Evolutionary conservation across 2,797 vertebrate genomes (phyloP).

Genomic region (Chaunax sp.): DNA sequence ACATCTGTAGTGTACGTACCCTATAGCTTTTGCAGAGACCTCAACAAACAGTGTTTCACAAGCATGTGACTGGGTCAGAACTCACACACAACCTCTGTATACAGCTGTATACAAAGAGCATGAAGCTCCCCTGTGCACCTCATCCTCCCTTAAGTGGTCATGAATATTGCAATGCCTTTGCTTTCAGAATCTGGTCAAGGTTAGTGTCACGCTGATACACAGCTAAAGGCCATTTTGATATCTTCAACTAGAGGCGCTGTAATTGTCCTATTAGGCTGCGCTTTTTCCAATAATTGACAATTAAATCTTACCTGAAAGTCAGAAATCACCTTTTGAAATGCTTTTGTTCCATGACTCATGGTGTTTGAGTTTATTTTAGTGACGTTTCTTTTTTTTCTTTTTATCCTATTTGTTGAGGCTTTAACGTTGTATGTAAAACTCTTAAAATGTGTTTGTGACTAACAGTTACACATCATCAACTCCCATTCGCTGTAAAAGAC

Average conservation of each 20-base stretch:
- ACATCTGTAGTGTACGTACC: background rate
- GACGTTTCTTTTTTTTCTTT: too few relatives aligned
- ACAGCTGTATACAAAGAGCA: background rate
- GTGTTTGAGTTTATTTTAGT: too few relatives aligned
- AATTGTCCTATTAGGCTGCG: constrained; percentile 4
- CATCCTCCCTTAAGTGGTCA: constrained; percentile 4
- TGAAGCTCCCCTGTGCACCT: constrained; percentile 2
- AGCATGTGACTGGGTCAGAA: constrained; percentile 3
- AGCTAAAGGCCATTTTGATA: constrained; percentile 38
- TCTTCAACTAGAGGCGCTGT: constrained; percentile 6
- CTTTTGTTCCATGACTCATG: background rate
- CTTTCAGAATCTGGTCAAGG: constrained; percentile 31
- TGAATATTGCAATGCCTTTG: constrained; percentile 44
- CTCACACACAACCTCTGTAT: background rate
- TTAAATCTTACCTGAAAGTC: constrained; percentile 16
- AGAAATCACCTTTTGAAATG: background rate
- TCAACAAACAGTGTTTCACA: background rate
- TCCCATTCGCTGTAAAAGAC: too few relatives aligned
- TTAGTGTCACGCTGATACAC: constrained; percentile 26
- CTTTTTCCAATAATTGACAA: constrained; percentile 11
- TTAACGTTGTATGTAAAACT: too few relatives aligned
- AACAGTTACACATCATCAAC: too few relatives aligned
- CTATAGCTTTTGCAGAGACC: background rate
- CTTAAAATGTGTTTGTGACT: too few relatives aligned
- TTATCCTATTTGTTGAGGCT: background rate